Base-by-base conservation (phyloP, 2,888 invertebrate genomes). In the Cantharis nigra region DNA sequence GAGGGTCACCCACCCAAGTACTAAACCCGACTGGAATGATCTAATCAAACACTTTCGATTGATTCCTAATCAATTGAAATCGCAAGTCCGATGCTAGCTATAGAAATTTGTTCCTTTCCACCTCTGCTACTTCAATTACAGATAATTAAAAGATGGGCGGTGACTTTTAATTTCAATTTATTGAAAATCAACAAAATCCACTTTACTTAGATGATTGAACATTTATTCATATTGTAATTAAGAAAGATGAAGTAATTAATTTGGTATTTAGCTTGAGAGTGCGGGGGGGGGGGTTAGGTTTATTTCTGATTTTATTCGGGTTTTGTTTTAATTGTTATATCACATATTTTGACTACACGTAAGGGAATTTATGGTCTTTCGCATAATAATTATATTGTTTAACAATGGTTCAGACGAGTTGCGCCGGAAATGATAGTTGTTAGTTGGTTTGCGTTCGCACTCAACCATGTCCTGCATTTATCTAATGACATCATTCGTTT, bases 381-480 rank as follows among this genome's bases (percentile, higher is more conserved):
- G 73, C 77, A 77, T 72, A 77, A 77, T 72, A 77, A 77, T 77
- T 77, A 77, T 33, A 63, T 74, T 74, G 72, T 77, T 67, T 77
- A 77, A 77, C 77, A 77, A 77, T 74, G 77, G 73, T 73, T 72
- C 70, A 73, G 77, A 74, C 76, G 71, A 76, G 69, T 67, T 71
- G 69, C 72, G 72, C 76, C 71, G 76, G 76, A 76, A 76, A 72
- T 76, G 63, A 69, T 75, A 67, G 76, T 76, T 71, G 76, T 69
- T 77, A 74, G 77, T 74, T 67, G 65, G 23, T 67, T 74, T 70
- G 71, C 70, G 70, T 65, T 72, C 65, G 72, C 77, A 77, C 28
- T 70, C 70, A 72, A 77, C 73, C 77, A 74, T 77, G 73, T 77
- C 77, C 77, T 72, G 72, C 72, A 74, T 77, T 64, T 69, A 77